Evolutionary conservation across 2,888 invertebrate genomes (phyloP).

Genomic region (Endotricha flammealis): DNA sequence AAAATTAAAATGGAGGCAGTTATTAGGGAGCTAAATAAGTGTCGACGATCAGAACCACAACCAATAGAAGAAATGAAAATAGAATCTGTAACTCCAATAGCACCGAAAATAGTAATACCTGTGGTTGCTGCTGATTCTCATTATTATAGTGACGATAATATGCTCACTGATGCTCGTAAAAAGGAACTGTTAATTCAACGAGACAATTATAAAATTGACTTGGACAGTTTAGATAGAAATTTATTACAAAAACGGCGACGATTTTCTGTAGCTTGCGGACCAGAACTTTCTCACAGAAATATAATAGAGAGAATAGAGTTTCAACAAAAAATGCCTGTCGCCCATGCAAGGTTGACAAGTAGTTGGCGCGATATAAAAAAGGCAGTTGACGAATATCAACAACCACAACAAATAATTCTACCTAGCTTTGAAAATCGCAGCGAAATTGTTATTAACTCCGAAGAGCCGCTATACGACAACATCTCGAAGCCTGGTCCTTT

Average conservation of each 20-base stretch:
- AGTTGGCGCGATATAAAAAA: slow-evolving; percentile 65
- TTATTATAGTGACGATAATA: slow-evolving; percentile 59
- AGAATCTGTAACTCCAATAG: slow-evolving; percentile 43
- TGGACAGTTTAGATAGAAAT: slow-evolving; percentile 60
- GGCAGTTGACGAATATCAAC: slow-evolving; percentile 33
- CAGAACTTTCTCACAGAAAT: slow-evolving; percentile 61
- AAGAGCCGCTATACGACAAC: slow-evolving; percentile 75
- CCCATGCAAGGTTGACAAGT: slow-evolving; percentile 49
- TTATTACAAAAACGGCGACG: slow-evolving; percentile 45
- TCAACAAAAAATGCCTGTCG: slow-evolving; percentile 35
- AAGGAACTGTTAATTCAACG: slow-evolving; percentile 35
- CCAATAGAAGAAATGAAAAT: slow-evolving; percentile 45
- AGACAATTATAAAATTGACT: slow-evolving; percentile 43
- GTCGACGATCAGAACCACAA: slow-evolving; percentile 53
- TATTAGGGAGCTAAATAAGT: slow-evolving; percentile 74
- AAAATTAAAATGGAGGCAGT: slow-evolving; percentile 81
- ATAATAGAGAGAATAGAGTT: slow-evolving; percentile 34
- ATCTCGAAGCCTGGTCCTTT: slow-evolving; percentile 83
- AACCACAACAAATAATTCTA: slow-evolving; percentile 37
- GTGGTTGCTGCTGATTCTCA: slow-evolving; percentile 62
- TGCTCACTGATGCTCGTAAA: slow-evolving; percentile 37
- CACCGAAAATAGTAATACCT: slow-evolving; percentile 67
- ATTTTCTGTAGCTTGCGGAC: slow-evolving; percentile 60
- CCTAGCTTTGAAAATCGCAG: slow-evolving; percentile 49
- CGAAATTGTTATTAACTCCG: slow-evolving; percentile 83